These are phyloP conservation scores for Ailurus styani DNA, from an alignment of 2,113 vertebrate genomes.

Conservation along the genomic window DNA sequence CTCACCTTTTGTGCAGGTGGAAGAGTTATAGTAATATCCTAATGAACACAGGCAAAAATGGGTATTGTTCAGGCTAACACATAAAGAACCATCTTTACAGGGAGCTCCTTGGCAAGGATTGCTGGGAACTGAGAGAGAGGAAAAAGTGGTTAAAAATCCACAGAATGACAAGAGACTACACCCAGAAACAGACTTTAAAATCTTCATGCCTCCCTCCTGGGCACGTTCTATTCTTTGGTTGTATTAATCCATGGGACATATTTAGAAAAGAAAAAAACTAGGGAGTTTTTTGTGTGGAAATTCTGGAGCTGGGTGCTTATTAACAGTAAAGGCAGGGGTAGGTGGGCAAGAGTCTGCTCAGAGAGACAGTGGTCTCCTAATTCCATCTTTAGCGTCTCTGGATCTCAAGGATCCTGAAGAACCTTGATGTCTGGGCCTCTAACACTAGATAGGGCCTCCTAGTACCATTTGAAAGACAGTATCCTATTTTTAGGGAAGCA, in stretches of 20 bases:
- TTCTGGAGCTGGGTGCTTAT: background rate
- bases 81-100: background rate
- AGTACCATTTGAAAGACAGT: background rate
- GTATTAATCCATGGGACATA: background rate
- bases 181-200: background rate
- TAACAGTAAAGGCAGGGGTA: background rate
- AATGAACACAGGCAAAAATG: conserved; percentile 20
- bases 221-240: background rate
- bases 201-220: background rate
- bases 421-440: background rate
- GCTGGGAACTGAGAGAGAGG: background rate
- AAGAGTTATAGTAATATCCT: background rate
- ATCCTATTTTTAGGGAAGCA: background rate
- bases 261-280: background rate
- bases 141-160: conserved; percentile 18
- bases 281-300: background rate
- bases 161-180: background rate
- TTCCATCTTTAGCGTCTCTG: background rate
- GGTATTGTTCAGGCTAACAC: fast-evolving
- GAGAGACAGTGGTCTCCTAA: background rate
- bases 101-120: fast-evolving
- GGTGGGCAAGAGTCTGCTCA: background rate
- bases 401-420: background rate
- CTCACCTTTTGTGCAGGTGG: conserved; percentile 70
- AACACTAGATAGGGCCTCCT: background rate